Conservation (phyloP, 2,797 vertebrate species). For the Tympanoctomys barrerae region DNA sequence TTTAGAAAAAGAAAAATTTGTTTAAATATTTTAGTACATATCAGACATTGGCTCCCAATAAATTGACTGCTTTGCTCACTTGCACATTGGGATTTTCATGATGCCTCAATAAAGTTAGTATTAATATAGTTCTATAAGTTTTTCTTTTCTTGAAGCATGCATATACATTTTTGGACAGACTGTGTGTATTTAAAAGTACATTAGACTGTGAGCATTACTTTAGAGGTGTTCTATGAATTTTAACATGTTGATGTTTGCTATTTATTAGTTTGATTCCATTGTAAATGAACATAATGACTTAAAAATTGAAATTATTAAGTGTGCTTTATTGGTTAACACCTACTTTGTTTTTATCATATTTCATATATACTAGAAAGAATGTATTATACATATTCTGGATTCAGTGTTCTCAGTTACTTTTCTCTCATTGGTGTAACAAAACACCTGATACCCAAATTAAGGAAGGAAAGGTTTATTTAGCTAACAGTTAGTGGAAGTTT, state of each 20-base stretch:
- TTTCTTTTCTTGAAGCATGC: neutral
- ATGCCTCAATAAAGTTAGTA: neutral
- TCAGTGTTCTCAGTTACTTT: neutral
- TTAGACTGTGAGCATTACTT: neutral
- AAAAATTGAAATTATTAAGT: constrained; percentile 5
- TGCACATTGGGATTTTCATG: neutral
- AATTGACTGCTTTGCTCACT: neutral
- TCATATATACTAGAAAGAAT: neutral
- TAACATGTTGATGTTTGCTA: neutral
- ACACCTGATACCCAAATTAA: no score
- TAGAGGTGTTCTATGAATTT: neutral
- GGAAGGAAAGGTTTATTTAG: no score
- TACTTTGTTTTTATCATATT: neutral
- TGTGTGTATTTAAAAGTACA: neutral
- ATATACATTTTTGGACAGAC: neutral
- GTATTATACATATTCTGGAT: neutral
- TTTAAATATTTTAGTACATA: neutral
- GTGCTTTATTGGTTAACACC: constrained; percentile 3
- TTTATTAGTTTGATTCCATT: neutral
- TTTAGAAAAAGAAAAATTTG: neutral
- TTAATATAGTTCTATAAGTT: neutral
- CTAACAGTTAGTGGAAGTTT: no score
- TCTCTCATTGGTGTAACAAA: no score
- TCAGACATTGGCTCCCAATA: neutral
- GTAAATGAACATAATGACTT: constrained; percentile 7